Base-by-base conservation (phyloP, 2,797 vertebrate genomes). In the Lithobates pipiens region DNA sequence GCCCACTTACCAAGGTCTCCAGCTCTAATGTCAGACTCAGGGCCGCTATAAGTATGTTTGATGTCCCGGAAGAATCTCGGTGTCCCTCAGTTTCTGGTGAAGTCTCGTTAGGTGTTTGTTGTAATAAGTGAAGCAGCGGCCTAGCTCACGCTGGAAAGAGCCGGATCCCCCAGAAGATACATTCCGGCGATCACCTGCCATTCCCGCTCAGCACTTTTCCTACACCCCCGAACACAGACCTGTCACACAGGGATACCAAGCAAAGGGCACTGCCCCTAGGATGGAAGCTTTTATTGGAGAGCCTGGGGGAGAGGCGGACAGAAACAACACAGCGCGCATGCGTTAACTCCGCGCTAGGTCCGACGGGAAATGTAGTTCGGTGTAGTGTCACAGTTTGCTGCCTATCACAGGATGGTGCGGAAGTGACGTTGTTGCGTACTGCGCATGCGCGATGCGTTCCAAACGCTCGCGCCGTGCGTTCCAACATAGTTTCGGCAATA, bases 81-180 rank as follows among this genome's bases (percentile, higher is more conserved):
- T 99, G 87, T 98, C 97, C 36, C 96, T 95, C 80, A 99, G 92
- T 93, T 99, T 99, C 91, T 97, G 97, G 89, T 95, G 95, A 65
- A 99, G 92, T 78, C 96, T 93, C 0, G 90, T 87, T 73, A 96
- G 93, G 94, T 97, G 95, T 85, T 96, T 97, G 92, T 97, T 97
- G 93, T 96, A 97, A 92, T 95, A 95, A 65, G 88, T 94, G 76
- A 97, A 96, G 50, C 91, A 91, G 83, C 96, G 95, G 23, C 93
- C 94, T 50, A 99, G 91, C 18, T 99, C 98, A 71, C 97, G 93
- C 75, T 93, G 91, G 42, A 92, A 94, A 74, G 92, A 92, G 2
- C 91, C 90, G 36, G 94, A 91, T 57, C 70, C 50, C 89, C 88
- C 84, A 85, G 44, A 88, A 87, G 79, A 23, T 89, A 90, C 77